A percentile compares a stretch with the other conserved stretches of the same genome.
phyloP scores from a whole-genome alignment of 2,113 vertebrate genomes.

The Pyxicephalus adspersus region DNA sequence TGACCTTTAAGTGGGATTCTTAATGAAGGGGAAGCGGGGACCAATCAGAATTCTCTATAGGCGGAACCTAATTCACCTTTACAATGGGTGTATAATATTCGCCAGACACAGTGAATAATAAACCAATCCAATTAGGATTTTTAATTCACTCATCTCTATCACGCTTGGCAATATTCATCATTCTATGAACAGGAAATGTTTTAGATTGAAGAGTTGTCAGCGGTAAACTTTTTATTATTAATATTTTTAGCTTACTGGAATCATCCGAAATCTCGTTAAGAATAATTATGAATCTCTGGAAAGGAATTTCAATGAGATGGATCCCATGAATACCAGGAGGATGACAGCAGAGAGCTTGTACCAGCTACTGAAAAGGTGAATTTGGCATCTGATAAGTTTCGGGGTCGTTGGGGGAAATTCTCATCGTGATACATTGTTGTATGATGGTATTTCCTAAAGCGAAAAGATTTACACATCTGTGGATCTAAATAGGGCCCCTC shows the following conservation, averaged over 20 bases:
- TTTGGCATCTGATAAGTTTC: background rate
- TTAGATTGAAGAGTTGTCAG: too few species aligned
- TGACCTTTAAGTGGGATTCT: too few species aligned
- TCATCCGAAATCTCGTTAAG: conserved; percentile 52
- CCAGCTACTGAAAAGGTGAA: conserved; percentile 54
- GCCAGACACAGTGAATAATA: too few species aligned
- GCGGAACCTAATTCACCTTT: too few species aligned
- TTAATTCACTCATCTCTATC: too few species aligned
- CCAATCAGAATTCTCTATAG: too few species aligned
- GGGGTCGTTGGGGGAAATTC: background rate
- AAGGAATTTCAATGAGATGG: conserved; percentile 44
- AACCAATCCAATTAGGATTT: too few species aligned
- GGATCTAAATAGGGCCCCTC: background rate
- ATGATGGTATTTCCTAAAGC: background rate
- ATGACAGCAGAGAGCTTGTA: conserved; percentile 50
- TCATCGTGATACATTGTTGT: background rate
- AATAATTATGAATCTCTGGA: conserved; percentile 42
- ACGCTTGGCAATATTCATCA: too few species aligned
- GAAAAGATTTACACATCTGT: too few species aligned
- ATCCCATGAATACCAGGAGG: conserved; percentile 49
- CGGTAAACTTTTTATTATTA: background rate
- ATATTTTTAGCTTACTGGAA: conserved; percentile 43
- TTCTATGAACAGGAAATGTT: too few species aligned
- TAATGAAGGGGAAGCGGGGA: too few species aligned
- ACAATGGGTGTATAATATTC: too few species aligned